Evolutionary conservation across 2,888 invertebrate genomes (phyloP).

Genomic region (Diloba caeruleocephala): DNA sequence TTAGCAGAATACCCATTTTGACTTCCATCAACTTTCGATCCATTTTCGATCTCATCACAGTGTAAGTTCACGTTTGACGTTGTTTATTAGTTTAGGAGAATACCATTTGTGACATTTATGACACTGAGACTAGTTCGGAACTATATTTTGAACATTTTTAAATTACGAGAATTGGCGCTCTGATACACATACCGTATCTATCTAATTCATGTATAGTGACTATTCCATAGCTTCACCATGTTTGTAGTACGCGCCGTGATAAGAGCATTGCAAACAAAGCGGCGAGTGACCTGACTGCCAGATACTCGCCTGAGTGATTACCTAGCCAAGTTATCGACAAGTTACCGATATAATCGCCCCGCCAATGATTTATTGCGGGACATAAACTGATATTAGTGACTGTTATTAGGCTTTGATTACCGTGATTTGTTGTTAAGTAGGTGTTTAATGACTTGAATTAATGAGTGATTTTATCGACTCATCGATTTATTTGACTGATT

Average conservation of each 20-base stretch:
- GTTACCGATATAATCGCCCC: conserved; percentile 57
- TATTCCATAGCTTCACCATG: conserved; percentile 58
- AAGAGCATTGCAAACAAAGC: conserved; percentile 84
- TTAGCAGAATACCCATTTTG: too few species aligned
- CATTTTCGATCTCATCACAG: too few species aligned
- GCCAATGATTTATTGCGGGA: conserved; percentile 52
- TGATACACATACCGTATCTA: conserved; percentile 39
- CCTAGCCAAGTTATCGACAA: conserved; percentile 68
- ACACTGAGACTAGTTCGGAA: too few species aligned
- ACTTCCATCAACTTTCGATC: too few species aligned
- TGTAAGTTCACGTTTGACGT: too few species aligned
- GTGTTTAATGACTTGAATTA: conserved; percentile 27
- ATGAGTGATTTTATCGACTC: conserved; percentile 13
- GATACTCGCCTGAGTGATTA: conserved; percentile 80
- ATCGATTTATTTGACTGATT: too few species aligned
- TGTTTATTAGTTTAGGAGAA: too few species aligned
- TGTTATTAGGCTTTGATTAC: conserved; percentile 36
- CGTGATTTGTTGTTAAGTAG: conserved; percentile 39
- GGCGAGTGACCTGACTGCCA: conserved; percentile 75
- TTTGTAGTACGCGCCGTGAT: conserved; percentile 77
- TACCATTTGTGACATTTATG: too few species aligned
- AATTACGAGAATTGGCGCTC: too few species aligned
- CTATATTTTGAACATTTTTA: too few species aligned
- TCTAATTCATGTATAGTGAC: conserved; percentile 21
- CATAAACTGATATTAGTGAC: conserved; percentile 35